Percentiles rank a stretch among this genome's conserved stretches.
These are phyloP conservation scores for Eudemis profundana DNA, from an alignment of 2,888 invertebrate species.

Conservation along the genomic window DNA sequence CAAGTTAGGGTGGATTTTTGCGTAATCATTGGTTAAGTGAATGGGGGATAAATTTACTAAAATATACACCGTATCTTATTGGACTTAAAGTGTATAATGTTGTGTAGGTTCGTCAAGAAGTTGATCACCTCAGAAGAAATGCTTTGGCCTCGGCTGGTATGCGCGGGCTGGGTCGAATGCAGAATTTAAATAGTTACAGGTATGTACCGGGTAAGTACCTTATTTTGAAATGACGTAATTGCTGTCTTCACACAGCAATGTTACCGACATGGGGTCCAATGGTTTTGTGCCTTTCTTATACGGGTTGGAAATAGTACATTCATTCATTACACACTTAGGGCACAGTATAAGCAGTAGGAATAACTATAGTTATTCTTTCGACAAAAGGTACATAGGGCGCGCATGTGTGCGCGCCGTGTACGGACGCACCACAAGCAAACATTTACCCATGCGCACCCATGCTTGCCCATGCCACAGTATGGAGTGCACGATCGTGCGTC, in stretches of 20 bases:
- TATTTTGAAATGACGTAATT: constrained; percentile 39
- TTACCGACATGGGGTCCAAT: not conserved
- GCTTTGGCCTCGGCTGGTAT: constrained; percentile 72
- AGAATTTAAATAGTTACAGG: constrained; percentile 51
- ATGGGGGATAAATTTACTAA: constrained; percentile 43
- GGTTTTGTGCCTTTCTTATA: too few species aligned
- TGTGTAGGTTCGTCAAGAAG: constrained; percentile 48
- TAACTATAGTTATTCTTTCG: too few species aligned
- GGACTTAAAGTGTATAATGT: constrained; percentile 50
- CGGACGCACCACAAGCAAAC: too few species aligned
- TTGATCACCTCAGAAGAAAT: constrained; percentile 79
- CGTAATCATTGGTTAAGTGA: constrained; percentile 48
- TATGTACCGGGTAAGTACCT: constrained; percentile 26
- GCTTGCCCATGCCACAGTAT: too few species aligned
- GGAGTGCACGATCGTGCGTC: too few species aligned
- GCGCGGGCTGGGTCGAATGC: constrained; percentile 55
- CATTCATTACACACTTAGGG: too few species aligned
- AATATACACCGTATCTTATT: constrained; percentile 46
- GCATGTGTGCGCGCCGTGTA: too few species aligned
- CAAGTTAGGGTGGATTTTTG: constrained; percentile 49
- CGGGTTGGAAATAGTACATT: too few species aligned
- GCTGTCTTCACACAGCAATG: constrained; percentile 13
- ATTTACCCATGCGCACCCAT: too few species aligned
- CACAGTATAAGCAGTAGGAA: too few species aligned
- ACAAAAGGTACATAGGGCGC: too few species aligned